Conservation (phyloP, 2,888 invertebrate species). For the Acronicta psi region DNA sequence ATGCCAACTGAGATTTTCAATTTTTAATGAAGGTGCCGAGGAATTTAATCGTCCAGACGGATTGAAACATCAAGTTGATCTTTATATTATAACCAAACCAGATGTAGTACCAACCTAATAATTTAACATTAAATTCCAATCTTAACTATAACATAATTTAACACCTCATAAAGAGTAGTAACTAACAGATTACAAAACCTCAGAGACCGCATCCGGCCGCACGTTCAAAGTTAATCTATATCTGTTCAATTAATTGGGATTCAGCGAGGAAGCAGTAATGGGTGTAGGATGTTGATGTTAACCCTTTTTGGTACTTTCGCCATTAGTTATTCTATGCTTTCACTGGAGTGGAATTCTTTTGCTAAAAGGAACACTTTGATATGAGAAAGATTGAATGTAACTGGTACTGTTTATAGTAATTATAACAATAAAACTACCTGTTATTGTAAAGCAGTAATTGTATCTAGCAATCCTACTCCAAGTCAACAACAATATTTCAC, state of each 20-base stretch:
- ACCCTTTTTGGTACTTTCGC: constrained; percentile 41
- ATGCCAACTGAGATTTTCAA: no score
- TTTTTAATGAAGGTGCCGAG: no score
- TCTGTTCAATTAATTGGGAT: constrained; percentile 60
- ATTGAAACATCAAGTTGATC: no score
- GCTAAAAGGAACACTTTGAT: constrained; percentile 13
- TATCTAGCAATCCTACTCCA: no score
- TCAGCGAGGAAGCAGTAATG: constrained; percentile 60
- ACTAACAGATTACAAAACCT: constrained; percentile 40
- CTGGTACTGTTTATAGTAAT: no score
- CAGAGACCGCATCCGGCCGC: constrained; percentile 39
- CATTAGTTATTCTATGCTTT: no score
- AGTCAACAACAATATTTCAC: no score
- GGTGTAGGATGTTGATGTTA: constrained; percentile 57
- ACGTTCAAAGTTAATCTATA: constrained; percentile 57
- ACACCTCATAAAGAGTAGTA: constrained; percentile 39
- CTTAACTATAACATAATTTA: constrained; percentile 45
- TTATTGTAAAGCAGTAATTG: no score
- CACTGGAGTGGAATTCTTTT: constrained; percentile 38
- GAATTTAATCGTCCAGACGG: no score
- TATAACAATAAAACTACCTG: no score
- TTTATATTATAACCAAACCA: constrained; percentile 22
- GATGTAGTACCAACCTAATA: constrained; percentile 29
- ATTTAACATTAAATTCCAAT: constrained; percentile 23
- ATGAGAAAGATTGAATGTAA: no score